Percentiles rank a stretch among this genome's conserved stretches.
phyloP scores from a whole-genome alignment of 2,113 vertebrate species.

The Cnemophilus loriae region DNA sequence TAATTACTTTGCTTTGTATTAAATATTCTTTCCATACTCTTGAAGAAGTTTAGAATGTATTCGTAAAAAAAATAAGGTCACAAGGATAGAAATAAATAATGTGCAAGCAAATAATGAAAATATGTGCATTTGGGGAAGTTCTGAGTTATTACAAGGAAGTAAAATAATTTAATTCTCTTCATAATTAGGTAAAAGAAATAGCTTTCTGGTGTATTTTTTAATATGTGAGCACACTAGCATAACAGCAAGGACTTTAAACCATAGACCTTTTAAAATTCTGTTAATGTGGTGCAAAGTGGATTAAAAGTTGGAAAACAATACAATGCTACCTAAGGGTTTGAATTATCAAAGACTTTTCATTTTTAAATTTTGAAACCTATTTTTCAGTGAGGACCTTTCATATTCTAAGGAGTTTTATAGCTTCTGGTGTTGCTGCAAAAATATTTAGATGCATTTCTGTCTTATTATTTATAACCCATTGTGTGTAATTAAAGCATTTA shows the following conservation, averaged over 20 bases:
- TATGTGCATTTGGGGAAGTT: neutral
- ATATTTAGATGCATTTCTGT: constrained; percentile 19
- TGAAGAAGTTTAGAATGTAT: constrained; percentile 13
- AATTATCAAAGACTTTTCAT: constrained; percentile 24
- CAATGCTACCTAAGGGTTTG: constrained; percentile 2
- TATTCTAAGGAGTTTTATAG: neutral
- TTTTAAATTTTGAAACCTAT: constrained; percentile 12
- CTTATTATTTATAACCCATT: constrained; percentile 53
- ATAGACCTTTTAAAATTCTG: constrained; percentile 20
- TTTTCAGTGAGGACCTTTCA: constrained; percentile 1
- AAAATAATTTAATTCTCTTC: constrained; percentile 20
- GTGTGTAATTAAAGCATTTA: constrained; percentile 51
- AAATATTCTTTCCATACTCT: constrained; percentile 46
- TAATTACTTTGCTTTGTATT: constrained; percentile 60
- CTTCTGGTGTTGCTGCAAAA: constrained; percentile 8
- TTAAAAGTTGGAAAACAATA: constrained; percentile 25
- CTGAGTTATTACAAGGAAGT: neutral
- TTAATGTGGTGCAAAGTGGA: constrained; percentile 14
- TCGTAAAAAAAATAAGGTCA: constrained; percentile 26
- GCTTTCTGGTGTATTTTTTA: constrained; percentile 1
- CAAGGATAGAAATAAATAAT: constrained; percentile 10
- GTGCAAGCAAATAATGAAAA: constrained; percentile 36
- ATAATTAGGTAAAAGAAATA: constrained; percentile 33
- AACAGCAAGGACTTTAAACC: neutral
- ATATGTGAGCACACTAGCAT: neutral